phyloP scores from a whole-genome alignment of 2,797 vertebrate species.

The Novumbra hubbsi region DNA sequence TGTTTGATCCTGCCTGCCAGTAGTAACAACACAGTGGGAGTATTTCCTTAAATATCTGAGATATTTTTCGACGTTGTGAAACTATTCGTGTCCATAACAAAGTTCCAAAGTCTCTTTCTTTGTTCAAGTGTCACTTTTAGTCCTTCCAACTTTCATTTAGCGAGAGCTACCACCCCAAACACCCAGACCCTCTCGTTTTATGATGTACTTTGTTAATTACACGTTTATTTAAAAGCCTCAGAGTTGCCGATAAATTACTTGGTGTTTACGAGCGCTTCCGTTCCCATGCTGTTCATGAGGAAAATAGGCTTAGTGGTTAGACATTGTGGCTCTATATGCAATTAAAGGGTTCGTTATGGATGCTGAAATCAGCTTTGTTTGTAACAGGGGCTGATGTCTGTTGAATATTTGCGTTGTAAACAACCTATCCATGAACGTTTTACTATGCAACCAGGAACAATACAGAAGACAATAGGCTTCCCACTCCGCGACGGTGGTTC shows the following conservation, averaged over 20 bases:
- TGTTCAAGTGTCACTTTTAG: neutral
- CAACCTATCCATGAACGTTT: neutral
- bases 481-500: neutral
- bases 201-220: conserved; percentile 55
- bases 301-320: conserved; percentile 29
- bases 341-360: conserved; percentile 64
- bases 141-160: neutral
- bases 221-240: conserved; percentile 48
- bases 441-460: neutral
- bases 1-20: neutral
- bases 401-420: conserved; percentile 39
- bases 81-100: neutral
- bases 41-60: neutral
- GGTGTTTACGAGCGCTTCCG: conserved; percentile 49
- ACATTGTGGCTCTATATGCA: conserved; percentile 57
- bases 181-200: conserved; percentile 33
- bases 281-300: conserved; percentile 33
- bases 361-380: conserved; percentile 44
- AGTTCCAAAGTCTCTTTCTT: neutral
- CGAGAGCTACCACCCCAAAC: conserved; percentile 13
- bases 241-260: conserved; percentile 45
- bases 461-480: neutral
- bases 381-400: conserved; percentile 37
- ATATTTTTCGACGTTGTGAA: neutral
- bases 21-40: neutral